Evolutionary conservation across 2,797 vertebrate species (phyloP), one percentile per base, ranked within the genome.

Genomic region (Pantherophis vulpinus): DNA sequence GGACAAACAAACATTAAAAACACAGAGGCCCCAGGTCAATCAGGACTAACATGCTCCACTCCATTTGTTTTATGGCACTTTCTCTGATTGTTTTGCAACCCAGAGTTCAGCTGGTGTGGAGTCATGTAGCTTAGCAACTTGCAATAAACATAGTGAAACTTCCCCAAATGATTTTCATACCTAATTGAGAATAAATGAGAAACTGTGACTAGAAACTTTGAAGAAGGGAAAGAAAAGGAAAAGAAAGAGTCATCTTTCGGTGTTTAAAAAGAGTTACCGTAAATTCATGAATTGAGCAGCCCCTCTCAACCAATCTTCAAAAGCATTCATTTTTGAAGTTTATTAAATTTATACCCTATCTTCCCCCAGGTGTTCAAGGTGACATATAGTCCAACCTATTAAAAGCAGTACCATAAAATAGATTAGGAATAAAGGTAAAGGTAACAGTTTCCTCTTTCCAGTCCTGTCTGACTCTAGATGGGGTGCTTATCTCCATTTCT

Each of bases 41-140:
- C 27, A 58, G 18, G 42, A 94, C 79, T 60, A 91, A 88, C 0
- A 0, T 93, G 93, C 95, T 95, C 93, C 91, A 91, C 95, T 93
- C 91, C 90, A 87, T 96, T 97, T 96, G 93, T 96, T 97, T 95
- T 93, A 92, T 79, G 90, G 92, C 88, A 90, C 87, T 95, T 96
- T 92, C 94, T 93, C 95, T 89, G 89, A 94, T 96, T 91, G 94
- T 97, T 95, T 96, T 93, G 56, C 94, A 95, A 89, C 63, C 90
- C 90, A 96, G 96, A 91, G 94, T 94, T 95, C 91, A 95, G 96
- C 95, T 95, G 93, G 95, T 95, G 93, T 60, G 96, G 96, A 97
- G 96, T 96, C 96, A 2, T 86, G 97, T 97, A 95, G 96, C 97
- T 96, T 97, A 97, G 97, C 96, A 97, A 97, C 97, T 94, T 11